These are phyloP conservation scores for Cranoglanis bouderius DNA, from an alignment of 2,113 vertebrate genomes.

Conservation along the genomic window DNA sequence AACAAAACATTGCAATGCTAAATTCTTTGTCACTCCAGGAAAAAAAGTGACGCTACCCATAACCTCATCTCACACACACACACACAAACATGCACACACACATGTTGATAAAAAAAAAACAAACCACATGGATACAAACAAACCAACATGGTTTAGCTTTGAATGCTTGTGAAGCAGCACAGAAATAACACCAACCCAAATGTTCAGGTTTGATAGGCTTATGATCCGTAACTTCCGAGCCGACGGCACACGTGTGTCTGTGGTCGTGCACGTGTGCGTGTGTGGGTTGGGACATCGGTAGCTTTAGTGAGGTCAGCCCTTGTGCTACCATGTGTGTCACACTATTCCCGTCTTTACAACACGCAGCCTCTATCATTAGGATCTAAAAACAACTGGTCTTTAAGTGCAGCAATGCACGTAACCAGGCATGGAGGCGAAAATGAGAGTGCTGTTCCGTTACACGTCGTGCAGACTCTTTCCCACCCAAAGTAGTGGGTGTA, in stretches of 20 bases:
- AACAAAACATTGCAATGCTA: not conserved
- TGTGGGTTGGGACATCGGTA: not conserved
- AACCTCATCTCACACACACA: conserved; percentile 45
- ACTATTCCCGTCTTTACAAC: conserved; percentile 65
- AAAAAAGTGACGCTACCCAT: conserved; percentile 46
- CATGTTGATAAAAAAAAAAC: conserved; percentile 62
- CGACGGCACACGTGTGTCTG: conserved; percentile 13
- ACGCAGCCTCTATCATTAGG: conserved; percentile 68
- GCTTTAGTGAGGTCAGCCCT: conserved; percentile 14
- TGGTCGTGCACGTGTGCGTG: not conserved
- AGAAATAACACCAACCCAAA: conserved; percentile 58
- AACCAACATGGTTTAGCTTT: no score
- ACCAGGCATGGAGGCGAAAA: conserved; percentile 73
- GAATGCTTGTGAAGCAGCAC: conserved; percentile 33
- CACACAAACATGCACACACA: conserved; percentile 53
- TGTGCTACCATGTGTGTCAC: conserved; percentile 47
- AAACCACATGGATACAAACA: conserved; percentile 49
- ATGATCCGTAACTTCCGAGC: conserved; percentile 5
- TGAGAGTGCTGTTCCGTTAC: conserved; percentile 67
- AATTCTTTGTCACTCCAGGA: conserved; percentile 35
- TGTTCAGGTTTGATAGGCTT: conserved; percentile 38
- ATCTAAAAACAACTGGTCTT: conserved; percentile 64
- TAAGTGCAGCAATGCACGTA: conserved; percentile 61
- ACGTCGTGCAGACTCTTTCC: conserved; percentile 71
- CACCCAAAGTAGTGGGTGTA: conserved; percentile 41